Evolutionary conservation across 2,797 vertebrate genomes (phyloP), one percentile per base, ranked within the genome.

Genomic region (Rhinogobio ventralis): DNA sequence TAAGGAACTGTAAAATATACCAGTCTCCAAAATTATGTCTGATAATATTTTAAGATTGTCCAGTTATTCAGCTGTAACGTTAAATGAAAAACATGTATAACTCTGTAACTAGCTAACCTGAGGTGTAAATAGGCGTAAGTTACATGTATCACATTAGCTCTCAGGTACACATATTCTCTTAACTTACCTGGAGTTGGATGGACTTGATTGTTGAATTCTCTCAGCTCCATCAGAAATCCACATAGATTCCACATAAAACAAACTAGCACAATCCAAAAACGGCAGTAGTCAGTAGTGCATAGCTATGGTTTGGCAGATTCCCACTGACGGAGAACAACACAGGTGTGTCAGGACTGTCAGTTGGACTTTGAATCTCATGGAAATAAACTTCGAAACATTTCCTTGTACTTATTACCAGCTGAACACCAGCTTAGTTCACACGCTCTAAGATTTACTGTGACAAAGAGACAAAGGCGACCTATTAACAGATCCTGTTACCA

Each of bases 371-470:
- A 79, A 79, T 88, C 84, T 79, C 75, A 77, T 67, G 51, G 60
- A 79, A 92, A 88, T 89, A 49, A 89, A 82, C 86, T 79, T 84
- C 85, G 86, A 86, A 74, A 81, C 84, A 95, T 94, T 95, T 96
- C 95, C 95, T 95, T 91, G 92, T 93, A 79, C 10, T 45, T 25
- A 88, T 89, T 93, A 93, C 91, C 88, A 89, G 74, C 91, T 92
- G 45, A 71, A 28, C 30, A 80, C 80, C 83, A 19, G 28, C 3
- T 28, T 42, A 42, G 8, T 42, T 25, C 3, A 55, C 7, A 60
- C 14, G 46, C 81, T 86, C 86, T 49, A 66, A 30, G 10, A 81
- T 2, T 0, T 83, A 67, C 4, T 68, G 45, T 66, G 69, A 64
- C 36, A 71, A 10, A 45, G 42, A 57, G 17, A 71, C 79, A 81